Percentiles rank a stretch among this genome's conserved stretches.
phyloP scores from a whole-genome alignment of 2,113 vertebrate species.

The Ceyx cyanopectus region DNA sequence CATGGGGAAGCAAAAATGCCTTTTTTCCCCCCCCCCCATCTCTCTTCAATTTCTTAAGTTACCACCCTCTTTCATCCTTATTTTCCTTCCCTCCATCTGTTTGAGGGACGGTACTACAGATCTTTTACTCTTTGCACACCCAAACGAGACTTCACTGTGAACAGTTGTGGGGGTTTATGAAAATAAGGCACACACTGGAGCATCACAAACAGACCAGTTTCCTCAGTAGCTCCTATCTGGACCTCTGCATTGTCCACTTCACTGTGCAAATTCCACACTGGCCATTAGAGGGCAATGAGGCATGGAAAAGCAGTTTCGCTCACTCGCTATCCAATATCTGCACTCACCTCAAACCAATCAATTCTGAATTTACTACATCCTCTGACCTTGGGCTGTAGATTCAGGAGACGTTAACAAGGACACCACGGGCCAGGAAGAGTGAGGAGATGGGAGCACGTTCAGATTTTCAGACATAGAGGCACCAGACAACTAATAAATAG shows the following conservation, averaged over 20 bases:
- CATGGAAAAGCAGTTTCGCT: background rate
- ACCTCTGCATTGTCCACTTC: accelerated
- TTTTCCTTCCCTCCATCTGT: background rate
- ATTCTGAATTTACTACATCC: background rate
- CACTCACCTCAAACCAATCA: background rate
- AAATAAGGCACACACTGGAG: accelerated
- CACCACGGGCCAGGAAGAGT: background rate
- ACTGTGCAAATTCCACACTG: background rate
- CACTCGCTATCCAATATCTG: background rate
- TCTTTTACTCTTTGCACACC: background rate
- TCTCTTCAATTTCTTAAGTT: background rate
- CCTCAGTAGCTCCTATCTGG: accelerated
- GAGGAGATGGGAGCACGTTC: background rate
- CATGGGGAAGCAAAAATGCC: accelerated
- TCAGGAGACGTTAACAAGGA: background rate
- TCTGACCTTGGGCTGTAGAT: slow-evolving; percentile 14
- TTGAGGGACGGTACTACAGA: background rate
- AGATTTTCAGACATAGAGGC: slow-evolving; percentile 40
- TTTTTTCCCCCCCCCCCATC: background rate
- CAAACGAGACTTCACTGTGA: accelerated
- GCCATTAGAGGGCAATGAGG: slow-evolving; percentile 37
- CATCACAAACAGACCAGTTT: accelerated
- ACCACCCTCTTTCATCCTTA: background rate
- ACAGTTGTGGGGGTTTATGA: background rate
- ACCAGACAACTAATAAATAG: background rate